Evolutionary conservation across 2,888 invertebrate species (phyloP), one percentile per base, ranked within the genome.

Genomic region (Lacanobia wlatinum): DNA sequence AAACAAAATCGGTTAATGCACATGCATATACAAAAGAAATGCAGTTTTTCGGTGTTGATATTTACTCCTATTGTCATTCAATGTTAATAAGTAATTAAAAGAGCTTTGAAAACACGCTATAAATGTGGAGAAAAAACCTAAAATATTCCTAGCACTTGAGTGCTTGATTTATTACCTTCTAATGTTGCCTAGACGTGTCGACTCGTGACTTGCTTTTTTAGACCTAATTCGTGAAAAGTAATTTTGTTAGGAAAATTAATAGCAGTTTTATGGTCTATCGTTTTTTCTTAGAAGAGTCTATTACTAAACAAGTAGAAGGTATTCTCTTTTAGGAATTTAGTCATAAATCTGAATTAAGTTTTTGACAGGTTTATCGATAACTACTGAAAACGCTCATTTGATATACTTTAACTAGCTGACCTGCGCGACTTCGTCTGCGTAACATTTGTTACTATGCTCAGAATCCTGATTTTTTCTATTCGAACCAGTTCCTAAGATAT

Each of bases 151-250:
- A 83, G 73, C 63, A 73, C 75, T 78, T 79, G 70, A 83, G 75
- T 59, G 28, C 65, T 72, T 86, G 76, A 85, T 84, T 85, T 79
- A 86, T 84, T 69, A 73, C 72, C 75, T 76, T 76, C 61, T 76
- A 81, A 83, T 79, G 71, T 60, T 62, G 52, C 61, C 68, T 75
- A 72, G 72, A 76, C 70, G 73, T 77, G 70, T 64, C 55, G 55
- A 61, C 52, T 78, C 76, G 72, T 84, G 84, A 83, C 74, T 83
- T 64, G 75, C 69, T 59, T 74, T 78, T 82, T 61, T 70, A 66
- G 68, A 64, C 67, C 77, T 73, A 83, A 79, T 82, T 77, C 40
- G 28, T 68, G 43, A 71, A 77, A 80, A 67, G 73, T 18, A 77
- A 61, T 77, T 80, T 77, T 62, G 48, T 66, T 59, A 40, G 52